A percentile compares a stretch with the other conserved stretches of the same genome.
These are phyloP conservation scores for Galago senegalensis DNA, from an alignment of 2,797 vertebrate genomes.

Conservation along the genomic window DNA sequence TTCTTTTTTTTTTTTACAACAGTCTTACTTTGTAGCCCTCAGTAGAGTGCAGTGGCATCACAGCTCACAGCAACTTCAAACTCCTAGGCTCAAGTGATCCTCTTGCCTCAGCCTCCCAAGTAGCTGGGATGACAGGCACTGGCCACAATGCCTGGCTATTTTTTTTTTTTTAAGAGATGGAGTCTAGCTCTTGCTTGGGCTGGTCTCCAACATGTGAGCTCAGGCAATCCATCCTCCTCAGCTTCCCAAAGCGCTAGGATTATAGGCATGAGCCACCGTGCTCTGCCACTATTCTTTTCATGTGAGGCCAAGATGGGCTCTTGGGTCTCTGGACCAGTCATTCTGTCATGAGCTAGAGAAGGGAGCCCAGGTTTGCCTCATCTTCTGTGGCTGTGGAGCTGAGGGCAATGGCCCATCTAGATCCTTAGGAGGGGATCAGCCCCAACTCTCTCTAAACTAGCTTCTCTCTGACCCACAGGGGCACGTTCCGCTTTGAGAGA, in stretches of 20 bases:
- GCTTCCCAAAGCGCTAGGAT: no score
- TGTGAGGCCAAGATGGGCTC: not conserved
- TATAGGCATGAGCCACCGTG: no score
- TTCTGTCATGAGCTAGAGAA: not conserved
- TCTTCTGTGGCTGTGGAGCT: not conserved
- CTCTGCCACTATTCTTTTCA: not conserved
- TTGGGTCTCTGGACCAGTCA: not conserved
- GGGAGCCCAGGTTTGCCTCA: not conserved
- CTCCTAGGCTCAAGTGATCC: no score
- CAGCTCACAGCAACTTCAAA: no score
- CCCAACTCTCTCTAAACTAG: not conserved
- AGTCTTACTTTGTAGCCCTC: no score
- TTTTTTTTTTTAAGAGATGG: no score
- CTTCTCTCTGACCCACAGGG: constrained; percentile 90
- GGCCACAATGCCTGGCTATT: not conserved
- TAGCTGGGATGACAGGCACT: not conserved
- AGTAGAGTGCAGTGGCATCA: no score
- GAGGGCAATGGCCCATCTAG: not conserved
- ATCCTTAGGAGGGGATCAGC: not conserved
- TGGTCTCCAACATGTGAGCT: no score
- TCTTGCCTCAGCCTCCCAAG: no score
- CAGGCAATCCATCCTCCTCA: no score
- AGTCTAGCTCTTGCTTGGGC: no score
- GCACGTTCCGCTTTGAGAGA: constrained; percentile 98
- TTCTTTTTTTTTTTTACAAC: no score